Conservation (phyloP, 2,797 vertebrate genomes). For the Centropyge bicolor region DNA sequence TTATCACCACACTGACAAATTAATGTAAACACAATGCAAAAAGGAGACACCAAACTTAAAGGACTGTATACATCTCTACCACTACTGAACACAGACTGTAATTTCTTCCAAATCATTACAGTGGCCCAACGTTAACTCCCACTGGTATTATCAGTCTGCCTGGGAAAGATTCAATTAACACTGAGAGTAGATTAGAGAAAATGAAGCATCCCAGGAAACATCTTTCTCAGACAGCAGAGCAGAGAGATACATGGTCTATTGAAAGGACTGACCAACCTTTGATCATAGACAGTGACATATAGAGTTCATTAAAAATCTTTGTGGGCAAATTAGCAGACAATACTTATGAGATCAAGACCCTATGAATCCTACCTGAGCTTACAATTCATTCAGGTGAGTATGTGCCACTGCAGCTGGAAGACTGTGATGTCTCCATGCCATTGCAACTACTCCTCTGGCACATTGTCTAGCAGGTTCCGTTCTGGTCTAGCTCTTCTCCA, state of each 20-base stretch:
- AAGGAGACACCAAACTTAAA: background rate
- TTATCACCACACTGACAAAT: no score
- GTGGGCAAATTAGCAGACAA: constrained; percentile 61
- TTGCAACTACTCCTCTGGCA: no score
- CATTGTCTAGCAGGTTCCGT: no score
- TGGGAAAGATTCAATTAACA: constrained; percentile 57
- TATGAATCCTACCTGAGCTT: constrained; percentile 15
- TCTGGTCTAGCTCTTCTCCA: no score
- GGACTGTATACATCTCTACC: background rate
- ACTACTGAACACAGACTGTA: background rate
- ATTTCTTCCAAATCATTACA: constrained; percentile 10
- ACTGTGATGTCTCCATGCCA: background rate
- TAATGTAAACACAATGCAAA: background rate
- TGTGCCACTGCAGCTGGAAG: constrained; percentile 21
- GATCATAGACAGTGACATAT: constrained; percentile 68
- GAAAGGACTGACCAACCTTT: constrained; percentile 44
- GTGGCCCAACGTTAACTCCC: constrained; percentile 23
- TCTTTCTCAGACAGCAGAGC: constrained; percentile 56
- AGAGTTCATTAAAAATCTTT: constrained; percentile 61
- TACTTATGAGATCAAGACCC: constrained; percentile 41
- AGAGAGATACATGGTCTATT: constrained; percentile 52
- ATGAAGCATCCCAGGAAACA: constrained; percentile 57
- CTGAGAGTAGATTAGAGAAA: constrained; percentile 48
- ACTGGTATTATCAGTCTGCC: constrained; percentile 37
- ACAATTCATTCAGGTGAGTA: constrained; percentile 44